Conservation (phyloP, 2,797 vertebrate species). For the Sebastes dallii region DNA sequence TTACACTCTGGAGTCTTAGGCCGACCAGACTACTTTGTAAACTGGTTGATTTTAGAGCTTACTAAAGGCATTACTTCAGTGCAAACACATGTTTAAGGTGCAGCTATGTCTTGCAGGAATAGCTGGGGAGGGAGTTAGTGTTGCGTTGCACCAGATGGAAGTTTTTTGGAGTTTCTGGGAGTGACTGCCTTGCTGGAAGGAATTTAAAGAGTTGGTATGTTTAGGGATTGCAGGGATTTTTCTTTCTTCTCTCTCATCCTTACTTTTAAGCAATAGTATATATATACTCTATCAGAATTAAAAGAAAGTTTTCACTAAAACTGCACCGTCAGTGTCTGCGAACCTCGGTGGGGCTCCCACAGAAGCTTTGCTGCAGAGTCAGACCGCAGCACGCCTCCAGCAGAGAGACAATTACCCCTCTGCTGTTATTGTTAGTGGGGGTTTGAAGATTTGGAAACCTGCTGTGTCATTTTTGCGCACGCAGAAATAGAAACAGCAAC, state of each 20-base stretch:
- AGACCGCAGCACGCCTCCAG: conserved; percentile 28
- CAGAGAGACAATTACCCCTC: conserved; percentile 35
- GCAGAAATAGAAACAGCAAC: conserved; percentile 9
- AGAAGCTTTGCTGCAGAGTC: conserved; percentile 28
- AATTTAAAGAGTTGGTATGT: not conserved
- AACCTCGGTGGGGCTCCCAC: conserved; percentile 10
- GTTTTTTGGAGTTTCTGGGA: not conserved
- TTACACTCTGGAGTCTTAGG: not conserved
- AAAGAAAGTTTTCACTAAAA: conserved; percentile 9
- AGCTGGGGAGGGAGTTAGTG: not conserved
- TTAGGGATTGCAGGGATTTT: not conserved
- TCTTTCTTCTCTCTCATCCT: not conserved
- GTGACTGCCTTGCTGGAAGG: not conserved
- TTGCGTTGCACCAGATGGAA: not conserved
- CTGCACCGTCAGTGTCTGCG: conserved; percentile 13
- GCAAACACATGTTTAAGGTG: not conserved
- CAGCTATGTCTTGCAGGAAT: not conserved
- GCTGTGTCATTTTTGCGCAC: conserved; percentile 30
- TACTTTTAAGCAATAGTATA: not conserved
- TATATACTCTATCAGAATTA: not conserved
- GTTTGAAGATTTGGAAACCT: conserved; percentile 35
- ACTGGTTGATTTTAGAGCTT: not conserved
- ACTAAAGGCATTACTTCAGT: not conserved
- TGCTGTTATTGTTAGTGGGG: conserved; percentile 34
- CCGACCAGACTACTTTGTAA: not conserved